Evolutionary conservation across 2,888 invertebrate genomes (phyloP).

Genomic region (Nomada goodeniana): DNA sequence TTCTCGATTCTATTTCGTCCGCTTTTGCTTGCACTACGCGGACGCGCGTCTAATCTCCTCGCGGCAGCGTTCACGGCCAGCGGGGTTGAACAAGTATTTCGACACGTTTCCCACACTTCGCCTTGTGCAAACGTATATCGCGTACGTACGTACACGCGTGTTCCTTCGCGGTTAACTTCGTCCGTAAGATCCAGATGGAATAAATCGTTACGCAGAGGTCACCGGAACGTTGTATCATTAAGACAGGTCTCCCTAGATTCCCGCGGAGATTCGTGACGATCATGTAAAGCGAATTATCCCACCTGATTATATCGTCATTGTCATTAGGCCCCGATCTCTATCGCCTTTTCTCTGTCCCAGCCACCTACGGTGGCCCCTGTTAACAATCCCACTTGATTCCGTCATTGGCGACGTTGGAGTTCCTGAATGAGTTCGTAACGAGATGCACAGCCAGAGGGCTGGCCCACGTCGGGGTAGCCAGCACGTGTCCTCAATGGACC

Average conservation of each 20-base stretch:
- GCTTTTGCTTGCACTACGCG: neutral
- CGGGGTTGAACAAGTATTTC: constrained; percentile 2
- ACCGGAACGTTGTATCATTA: neutral
- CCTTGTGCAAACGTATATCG: neutral
- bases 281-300: constrained; percentile 70
- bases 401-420: constrained; percentile 77
- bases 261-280: constrained; percentile 57
- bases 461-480: constrained; percentile 77
- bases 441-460: constrained; percentile 82
- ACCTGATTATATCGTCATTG: constrained; percentile 73
- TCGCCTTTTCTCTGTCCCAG: constrained; percentile 66
- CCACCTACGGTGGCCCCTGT: constrained; percentile 74
- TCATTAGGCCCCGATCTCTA: constrained; percentile 71
- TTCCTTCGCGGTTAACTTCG: neutral
- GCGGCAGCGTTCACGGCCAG: neutral
- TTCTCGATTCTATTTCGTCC: constrained; percentile 46
- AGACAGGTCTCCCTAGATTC: constrained; percentile 8
- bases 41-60: constrained; percentile 27
- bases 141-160: neutral
- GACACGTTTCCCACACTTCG: neutral
- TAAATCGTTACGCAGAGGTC: neutral
- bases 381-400: constrained; percentile 84
- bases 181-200: neutral
- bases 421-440: constrained; percentile 84
- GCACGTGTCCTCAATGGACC: constrained; percentile 84